Percentiles rank a stretch among this genome's conserved stretches.
Conservation (phyloP, 1,140 invertebrate genomes). For the Conus ventricosus region DNA sequence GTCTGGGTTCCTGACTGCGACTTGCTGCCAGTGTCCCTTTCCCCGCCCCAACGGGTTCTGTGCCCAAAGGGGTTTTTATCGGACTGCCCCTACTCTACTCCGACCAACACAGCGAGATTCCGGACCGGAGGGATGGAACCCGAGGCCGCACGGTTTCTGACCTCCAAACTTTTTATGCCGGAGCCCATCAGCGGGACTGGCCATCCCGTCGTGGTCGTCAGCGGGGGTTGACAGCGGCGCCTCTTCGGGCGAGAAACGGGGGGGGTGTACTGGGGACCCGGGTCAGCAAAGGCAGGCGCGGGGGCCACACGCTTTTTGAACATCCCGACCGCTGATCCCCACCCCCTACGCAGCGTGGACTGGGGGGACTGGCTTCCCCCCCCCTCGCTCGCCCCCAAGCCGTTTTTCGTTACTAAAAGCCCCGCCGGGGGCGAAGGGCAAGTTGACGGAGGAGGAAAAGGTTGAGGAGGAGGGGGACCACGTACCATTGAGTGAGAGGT, state of each 20-base stretch:
- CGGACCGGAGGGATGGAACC: not conserved
- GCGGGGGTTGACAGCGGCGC: conserved; percentile 59
- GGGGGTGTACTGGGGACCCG: not conserved
- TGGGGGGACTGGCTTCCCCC: conserved; percentile 69
- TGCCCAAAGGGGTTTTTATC: conserved; percentile 34
- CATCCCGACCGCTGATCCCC: conserved; percentile 24
- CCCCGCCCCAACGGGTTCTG: conserved; percentile 48
- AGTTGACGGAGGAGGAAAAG: not conserved
- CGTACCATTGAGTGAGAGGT: conserved; percentile 66
- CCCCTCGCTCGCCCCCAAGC: conserved; percentile 62
- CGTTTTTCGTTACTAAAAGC: conserved; percentile 71
- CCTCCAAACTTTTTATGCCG: conserved; percentile 58
- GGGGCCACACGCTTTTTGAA: conserved; percentile 26
- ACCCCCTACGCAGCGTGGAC: conserved; percentile 63
- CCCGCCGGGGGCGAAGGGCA: not conserved
- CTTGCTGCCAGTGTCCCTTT: not conserved
- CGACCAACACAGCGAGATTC: conserved; percentile 40
- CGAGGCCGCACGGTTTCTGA: not conserved
- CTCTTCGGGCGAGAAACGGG: conserved; percentile 54
- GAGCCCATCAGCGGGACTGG: conserved; percentile 54
- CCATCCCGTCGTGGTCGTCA: conserved; percentile 64
- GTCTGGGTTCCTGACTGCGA: conserved; percentile 51
- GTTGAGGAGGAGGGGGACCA: conserved; percentile 28
- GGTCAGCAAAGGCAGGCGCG: not conserved
- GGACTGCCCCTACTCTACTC: conserved; percentile 70